A percentile compares a stretch with the other conserved stretches of the same genome.
Conservation (phyloP, 1,140 invertebrate genomes). For the Harpegnathos saltator region DNA sequence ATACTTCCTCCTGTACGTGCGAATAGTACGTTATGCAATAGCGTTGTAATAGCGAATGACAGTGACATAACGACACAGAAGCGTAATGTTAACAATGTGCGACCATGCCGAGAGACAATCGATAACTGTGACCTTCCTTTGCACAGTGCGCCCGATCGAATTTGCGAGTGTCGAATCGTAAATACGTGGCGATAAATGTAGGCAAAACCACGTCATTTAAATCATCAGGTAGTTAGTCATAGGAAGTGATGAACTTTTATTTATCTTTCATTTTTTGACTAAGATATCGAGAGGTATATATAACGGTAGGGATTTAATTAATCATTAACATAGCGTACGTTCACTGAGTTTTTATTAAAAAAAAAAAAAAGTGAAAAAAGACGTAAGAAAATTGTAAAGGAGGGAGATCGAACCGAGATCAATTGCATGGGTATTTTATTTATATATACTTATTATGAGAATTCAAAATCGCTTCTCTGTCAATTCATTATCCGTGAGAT, state of each 20-base stretch:
- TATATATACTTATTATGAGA: no score
- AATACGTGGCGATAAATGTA: neutral
- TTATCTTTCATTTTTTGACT: constrained; percentile 11
- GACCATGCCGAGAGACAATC: constrained; percentile 46
- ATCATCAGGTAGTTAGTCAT: constrained; percentile 15
- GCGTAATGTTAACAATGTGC: constrained; percentile 43
- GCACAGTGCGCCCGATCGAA: constrained; percentile 5
- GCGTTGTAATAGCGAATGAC: constrained; percentile 29
- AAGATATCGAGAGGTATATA: no score
- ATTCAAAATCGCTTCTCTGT: no score
- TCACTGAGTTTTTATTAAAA: no score
- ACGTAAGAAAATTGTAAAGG: no score
- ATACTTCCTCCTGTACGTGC: constrained; percentile 9
- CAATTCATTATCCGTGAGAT: no score
- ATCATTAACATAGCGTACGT: no score
- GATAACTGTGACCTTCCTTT: constrained; percentile 37
- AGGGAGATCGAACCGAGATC: no score
- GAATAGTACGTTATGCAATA: constrained; percentile 35
- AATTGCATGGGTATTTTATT: no score
- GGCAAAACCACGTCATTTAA: constrained; percentile 20
- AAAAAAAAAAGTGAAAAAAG: no score
- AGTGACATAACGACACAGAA: constrained; percentile 34
- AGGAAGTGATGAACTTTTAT: constrained; percentile 2
- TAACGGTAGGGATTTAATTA: no score
- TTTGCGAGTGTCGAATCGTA: neutral